A percentile compares a stretch with the other conserved stretches of the same genome.
Conservation (phyloP, 2,113 vertebrate genomes). For the Notothenia rossii region DNA sequence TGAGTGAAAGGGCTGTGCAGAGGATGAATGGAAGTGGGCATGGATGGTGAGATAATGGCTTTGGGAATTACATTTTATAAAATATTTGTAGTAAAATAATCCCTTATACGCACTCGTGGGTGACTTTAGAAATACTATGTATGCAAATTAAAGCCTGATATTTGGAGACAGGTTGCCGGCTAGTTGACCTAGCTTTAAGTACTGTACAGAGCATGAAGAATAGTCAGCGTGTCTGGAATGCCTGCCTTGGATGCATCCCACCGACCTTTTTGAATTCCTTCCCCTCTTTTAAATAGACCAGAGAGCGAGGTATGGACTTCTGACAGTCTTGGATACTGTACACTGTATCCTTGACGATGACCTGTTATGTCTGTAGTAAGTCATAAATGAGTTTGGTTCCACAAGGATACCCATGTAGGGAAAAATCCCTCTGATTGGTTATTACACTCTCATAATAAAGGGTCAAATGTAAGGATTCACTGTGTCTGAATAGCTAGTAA, state of each 20-base stretch:
- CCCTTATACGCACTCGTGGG: background rate
- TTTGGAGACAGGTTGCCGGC: constrained; percentile 55
- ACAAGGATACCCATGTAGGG: constrained; percentile 1
- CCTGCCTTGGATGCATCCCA: constrained; percentile 51
- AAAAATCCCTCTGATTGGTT: background rate
- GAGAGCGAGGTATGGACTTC: constrained; percentile 46
- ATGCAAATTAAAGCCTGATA: constrained; percentile 28
- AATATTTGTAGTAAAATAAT: background rate
- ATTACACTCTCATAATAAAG: background rate
- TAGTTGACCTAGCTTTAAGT: constrained; percentile 41
- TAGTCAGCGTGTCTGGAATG: constrained; percentile 74
- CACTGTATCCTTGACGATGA: constrained; percentile 39
- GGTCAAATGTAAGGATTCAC: background rate
- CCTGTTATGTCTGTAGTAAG: constrained; percentile 30
- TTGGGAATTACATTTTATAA: background rate
- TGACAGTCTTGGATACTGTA: constrained; percentile 36
- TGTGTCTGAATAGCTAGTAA: background rate
- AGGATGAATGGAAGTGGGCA: constrained; percentile 26
- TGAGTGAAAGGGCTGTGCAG: constrained; percentile 7
- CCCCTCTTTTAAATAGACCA: constrained; percentile 78
- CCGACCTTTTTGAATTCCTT: constrained; percentile 75
- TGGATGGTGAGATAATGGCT: background rate
- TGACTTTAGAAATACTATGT: background rate
- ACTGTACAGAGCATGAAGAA: constrained; percentile 46
- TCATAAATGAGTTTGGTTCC: background rate